A percentile compares a stretch with the other conserved stretches of the same genome.
Conservation (phyloP, 2,797 vertebrate genomes). For the Sardinella longiceps region DNA sequence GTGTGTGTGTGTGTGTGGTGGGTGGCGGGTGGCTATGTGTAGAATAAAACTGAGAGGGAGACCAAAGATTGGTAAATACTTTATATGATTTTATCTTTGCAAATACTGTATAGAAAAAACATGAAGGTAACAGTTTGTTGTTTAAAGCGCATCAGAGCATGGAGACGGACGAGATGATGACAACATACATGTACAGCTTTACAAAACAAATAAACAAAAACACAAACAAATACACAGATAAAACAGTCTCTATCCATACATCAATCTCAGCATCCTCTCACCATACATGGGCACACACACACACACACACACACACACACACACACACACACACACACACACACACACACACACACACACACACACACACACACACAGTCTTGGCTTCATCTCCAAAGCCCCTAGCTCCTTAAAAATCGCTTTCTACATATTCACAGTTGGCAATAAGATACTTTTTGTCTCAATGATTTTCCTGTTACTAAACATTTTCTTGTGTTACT, state of each 20-base stretch:
- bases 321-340: conserved; percentile 6
- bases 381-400: conserved; percentile 7
- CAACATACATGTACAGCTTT: conserved; percentile 39
- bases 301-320: conserved; percentile 27
- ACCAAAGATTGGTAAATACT: conserved; percentile 70
- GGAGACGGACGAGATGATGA: conserved; percentile 72
- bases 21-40: neutral
- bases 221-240: conserved; percentile 22
- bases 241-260: conserved; percentile 26
- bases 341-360: neutral
- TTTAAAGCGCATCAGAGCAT: conserved; percentile 76
- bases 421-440: conserved; percentile 26
- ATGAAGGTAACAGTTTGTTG: conserved; percentile 73
- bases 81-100: conserved; percentile 82
- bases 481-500: conserved; percentile 14
- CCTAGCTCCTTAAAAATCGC: conserved; percentile 19
- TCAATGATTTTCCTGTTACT: conserved; percentile 34
- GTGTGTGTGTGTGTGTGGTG: too few species aligned
- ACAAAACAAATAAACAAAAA: conserved; percentile 28
- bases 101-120: conserved; percentile 83
- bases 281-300: conserved; percentile 25
- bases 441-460: neutral
- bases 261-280: conserved; percentile 20
- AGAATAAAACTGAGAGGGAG: neutral
- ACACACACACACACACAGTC: conserved; percentile 15